Percentiles rank a stretch among this genome's conserved stretches.
phyloP scores from a whole-genome alignment of 2,888 invertebrate genomes.

The Ophion ventricosus region DNA sequence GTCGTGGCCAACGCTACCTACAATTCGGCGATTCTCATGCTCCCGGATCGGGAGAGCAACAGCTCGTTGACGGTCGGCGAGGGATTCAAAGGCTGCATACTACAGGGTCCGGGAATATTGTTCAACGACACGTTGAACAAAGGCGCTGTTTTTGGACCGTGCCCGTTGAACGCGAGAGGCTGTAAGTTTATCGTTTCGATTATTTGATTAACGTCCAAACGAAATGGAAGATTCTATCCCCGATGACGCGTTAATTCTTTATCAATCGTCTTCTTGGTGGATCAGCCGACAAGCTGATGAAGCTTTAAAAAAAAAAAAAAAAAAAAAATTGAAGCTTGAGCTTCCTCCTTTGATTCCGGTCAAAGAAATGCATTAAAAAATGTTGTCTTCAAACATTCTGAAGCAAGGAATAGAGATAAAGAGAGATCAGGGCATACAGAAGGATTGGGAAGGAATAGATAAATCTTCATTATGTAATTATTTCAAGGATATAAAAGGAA shows the following conservation, averaged over 20 bases:
- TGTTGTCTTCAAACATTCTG: too few relatives aligned
- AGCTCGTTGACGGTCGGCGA: slow-evolving; percentile 91
- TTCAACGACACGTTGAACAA: slow-evolving; percentile 88
- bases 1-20: slow-evolving; percentile 91
- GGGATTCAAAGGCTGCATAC: slow-evolving; percentile 92
- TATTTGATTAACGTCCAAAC: not conserved
- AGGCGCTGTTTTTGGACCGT: slow-evolving; percentile 90
- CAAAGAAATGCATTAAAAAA: too few relatives aligned
- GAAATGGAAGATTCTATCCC: slow-evolving; percentile 3
- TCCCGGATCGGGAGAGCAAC: slow-evolving; percentile 89
- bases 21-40: slow-evolving; percentile 89
- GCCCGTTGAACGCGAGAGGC: slow-evolving; percentile 89
- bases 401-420: too few relatives aligned
- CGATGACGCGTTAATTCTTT: too few relatives aligned
- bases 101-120: slow-evolving; percentile 93
- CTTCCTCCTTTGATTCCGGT: too few relatives aligned
- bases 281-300: too few relatives aligned
- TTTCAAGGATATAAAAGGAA: too few relatives aligned
- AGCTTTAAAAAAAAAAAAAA: too few relatives aligned
- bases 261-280: not conserved
- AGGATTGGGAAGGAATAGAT: too few relatives aligned
- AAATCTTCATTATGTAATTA: too few relatives aligned
- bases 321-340: too few relatives aligned
- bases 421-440: too few relatives aligned
- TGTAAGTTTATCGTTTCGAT: slow-evolving; percentile 84